phyloP scores from a whole-genome alignment of 2,888 invertebrate genomes.

The Eurytoma californica region DNA sequence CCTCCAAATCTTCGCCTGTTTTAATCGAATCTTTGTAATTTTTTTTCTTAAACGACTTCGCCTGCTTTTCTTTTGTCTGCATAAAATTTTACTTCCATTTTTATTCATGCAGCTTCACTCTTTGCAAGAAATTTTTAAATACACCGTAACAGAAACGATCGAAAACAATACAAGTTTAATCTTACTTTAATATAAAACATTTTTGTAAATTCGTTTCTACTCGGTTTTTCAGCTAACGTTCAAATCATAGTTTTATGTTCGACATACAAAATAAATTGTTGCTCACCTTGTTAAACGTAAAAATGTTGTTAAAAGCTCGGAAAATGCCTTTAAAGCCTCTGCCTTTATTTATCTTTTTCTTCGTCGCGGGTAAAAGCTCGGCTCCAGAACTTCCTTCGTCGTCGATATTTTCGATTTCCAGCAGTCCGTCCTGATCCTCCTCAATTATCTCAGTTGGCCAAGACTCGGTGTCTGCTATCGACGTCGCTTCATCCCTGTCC shows the following conservation, averaged over 20 bases:
- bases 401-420: conserved; percentile 57
- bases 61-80: conserved; percentile 43
- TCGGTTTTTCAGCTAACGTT: too few species aligned
- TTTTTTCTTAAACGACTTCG: conserved; percentile 13
- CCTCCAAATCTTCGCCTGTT: conserved; percentile 19
- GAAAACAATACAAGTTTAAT: too few species aligned
- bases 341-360: conserved; percentile 8
- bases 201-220: too few species aligned
- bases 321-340: conserved; percentile 6
- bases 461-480: conserved; percentile 65
- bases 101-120: conserved; percentile 13
- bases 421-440: conserved; percentile 38
- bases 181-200: too few species aligned
- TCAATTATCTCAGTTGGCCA: conserved; percentile 61
- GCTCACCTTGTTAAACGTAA: conserved; percentile 38
- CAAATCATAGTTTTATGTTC: too few species aligned
- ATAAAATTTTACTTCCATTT: conserved; percentile 39
- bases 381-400: neutral
- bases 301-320: neutral
- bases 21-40: conserved; percentile 46
- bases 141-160: too few species aligned
- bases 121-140: neutral
- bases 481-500: conserved; percentile 50
- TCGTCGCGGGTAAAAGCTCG: neutral
- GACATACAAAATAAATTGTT: neutral